A percentile compares a stretch with the other conserved stretches of the same genome.
phyloP scores from a whole-genome alignment of 2,797 vertebrate species.

The Aplochiton taeniatus region DNA sequence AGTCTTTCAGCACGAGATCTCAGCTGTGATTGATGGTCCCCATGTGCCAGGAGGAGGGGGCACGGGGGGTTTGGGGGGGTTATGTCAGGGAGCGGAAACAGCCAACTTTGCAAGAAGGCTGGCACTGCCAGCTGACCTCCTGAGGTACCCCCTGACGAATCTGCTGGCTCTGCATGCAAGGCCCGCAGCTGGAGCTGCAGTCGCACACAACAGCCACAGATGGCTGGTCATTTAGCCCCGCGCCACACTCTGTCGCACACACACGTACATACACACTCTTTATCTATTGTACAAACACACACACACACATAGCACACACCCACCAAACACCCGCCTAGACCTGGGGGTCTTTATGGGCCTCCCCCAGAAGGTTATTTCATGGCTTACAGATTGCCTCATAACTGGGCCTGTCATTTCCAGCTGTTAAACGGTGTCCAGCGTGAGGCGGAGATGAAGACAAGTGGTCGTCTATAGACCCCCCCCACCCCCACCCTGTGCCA shows the following conservation, averaged over 20 bases:
- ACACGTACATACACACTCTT: too few species aligned
- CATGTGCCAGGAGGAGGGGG: slow-evolving; percentile 29
- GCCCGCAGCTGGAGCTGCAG: background rate
- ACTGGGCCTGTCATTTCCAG: background rate
- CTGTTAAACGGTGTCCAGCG: background rate
- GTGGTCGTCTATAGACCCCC: background rate
- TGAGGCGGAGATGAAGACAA: background rate
- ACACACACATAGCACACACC: too few species aligned
- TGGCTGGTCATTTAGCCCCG: background rate
- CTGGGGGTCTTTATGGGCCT: slow-evolving; percentile 23
- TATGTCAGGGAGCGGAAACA: slow-evolving; percentile 32
- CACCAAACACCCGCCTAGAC: too few species aligned
- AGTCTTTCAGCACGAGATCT: slow-evolving; percentile 59
- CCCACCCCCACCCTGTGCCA: too few species aligned
- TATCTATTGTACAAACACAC: too few species aligned
- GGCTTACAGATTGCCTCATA: background rate
- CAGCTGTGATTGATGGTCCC: slow-evolving; percentile 58
- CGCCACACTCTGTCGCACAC: background rate
- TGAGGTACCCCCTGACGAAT: slow-evolving; percentile 2
- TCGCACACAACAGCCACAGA: background rate
- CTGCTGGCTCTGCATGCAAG: too few species aligned
- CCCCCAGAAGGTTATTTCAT: slow-evolving; percentile 24
- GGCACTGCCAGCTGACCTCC: slow-evolving; percentile 15
- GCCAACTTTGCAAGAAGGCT: slow-evolving; percentile 24
- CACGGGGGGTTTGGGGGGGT: background rate